These are phyloP conservation scores for Gambusia affinis DNA, from an alignment of 2,113 vertebrate genomes.

Conservation along the genomic window DNA sequence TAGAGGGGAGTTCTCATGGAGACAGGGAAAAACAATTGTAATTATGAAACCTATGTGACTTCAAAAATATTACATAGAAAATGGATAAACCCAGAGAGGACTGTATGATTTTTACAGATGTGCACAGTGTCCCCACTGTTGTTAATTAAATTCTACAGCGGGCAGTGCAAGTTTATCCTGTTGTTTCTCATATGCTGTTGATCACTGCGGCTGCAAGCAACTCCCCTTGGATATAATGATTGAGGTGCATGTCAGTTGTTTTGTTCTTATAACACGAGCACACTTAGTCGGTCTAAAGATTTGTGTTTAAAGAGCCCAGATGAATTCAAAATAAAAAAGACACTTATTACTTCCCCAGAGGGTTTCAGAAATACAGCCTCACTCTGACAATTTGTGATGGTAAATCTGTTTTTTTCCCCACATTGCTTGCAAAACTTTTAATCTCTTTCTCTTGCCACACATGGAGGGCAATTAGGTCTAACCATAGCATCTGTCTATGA, in stretches of 20 bases:
- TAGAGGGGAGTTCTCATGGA: conserved; percentile 18
- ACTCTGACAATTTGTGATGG: conserved; percentile 29
- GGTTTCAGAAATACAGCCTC: conserved; percentile 22
- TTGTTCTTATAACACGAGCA: conserved; percentile 26
- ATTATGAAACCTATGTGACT: conserved; percentile 44
- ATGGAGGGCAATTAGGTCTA: conserved; percentile 53
- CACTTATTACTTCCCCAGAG: background rate
- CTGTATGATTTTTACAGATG: conserved; percentile 37
- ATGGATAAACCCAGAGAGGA: conserved; percentile 35
- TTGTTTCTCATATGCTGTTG: conserved; percentile 43
- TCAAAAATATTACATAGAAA: conserved; percentile 22
- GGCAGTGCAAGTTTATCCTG: conserved; percentile 41
- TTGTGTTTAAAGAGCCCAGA: background rate
- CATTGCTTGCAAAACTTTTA: conserved; percentile 44
- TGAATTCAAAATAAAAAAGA: conserved; percentile 22
- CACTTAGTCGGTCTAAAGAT: conserved; percentile 3
- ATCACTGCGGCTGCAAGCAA: conserved; percentile 26
- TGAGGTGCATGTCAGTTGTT: conserved; percentile 24
- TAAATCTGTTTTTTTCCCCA: conserved; percentile 53
- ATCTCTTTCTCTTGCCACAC: conserved; percentile 58
- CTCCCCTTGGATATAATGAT: conserved; percentile 22
- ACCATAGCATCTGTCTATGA: conserved; percentile 44
- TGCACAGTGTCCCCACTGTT: conserved; percentile 39
- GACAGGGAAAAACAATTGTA: conserved; percentile 6
- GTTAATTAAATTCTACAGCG: conserved; percentile 60